Percentiles rank a stretch among this genome's conserved stretches.
Evolutionary conservation across 2,113 vertebrate genomes (phyloP).

Genomic region (Brachypodius melanocephalos): DNA sequence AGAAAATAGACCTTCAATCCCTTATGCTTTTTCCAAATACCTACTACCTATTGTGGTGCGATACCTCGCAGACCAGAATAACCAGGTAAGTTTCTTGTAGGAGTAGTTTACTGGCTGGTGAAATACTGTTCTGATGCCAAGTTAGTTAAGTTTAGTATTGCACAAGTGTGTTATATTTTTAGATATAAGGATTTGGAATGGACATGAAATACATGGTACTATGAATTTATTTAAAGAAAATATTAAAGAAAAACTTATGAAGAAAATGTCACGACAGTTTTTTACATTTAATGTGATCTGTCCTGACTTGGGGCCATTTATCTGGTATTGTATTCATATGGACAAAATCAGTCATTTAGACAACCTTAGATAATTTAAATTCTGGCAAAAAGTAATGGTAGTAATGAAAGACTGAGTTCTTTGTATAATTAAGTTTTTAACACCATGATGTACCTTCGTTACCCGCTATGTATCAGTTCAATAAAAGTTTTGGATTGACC

Average conservation of each 20-base stretch:
- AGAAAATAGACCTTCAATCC: constrained; percentile 86
- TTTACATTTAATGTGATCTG: neutral
- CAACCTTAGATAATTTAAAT: neutral
- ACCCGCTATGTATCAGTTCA: neutral
- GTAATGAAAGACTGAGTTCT: neutral
- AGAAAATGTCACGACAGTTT: neutral
- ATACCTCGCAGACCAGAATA: constrained; percentile 88
- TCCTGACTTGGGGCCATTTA: neutral
- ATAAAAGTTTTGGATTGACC: neutral
- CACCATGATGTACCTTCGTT: neutral
- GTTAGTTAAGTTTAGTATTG: neutral
- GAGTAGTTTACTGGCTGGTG: neutral
- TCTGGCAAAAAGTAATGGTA: neutral
- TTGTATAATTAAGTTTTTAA: neutral
- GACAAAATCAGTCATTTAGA: neutral
- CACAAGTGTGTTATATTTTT: neutral
- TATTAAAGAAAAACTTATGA: neutral
- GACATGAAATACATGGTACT: neutral
- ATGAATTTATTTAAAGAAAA: neutral
- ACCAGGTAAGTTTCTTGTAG: constrained; percentile 76
- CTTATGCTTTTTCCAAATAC: constrained; percentile 86
- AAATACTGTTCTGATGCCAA: neutral
- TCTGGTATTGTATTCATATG: neutral
- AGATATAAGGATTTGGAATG: neutral
- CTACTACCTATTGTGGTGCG: constrained; percentile 87